A percentile compares a stretch with the other conserved stretches of the same genome.
These are phyloP conservation scores for Onychostruthus taczanowskii DNA, from an alignment of 2,113 vertebrate species.

Conservation along the genomic window DNA sequence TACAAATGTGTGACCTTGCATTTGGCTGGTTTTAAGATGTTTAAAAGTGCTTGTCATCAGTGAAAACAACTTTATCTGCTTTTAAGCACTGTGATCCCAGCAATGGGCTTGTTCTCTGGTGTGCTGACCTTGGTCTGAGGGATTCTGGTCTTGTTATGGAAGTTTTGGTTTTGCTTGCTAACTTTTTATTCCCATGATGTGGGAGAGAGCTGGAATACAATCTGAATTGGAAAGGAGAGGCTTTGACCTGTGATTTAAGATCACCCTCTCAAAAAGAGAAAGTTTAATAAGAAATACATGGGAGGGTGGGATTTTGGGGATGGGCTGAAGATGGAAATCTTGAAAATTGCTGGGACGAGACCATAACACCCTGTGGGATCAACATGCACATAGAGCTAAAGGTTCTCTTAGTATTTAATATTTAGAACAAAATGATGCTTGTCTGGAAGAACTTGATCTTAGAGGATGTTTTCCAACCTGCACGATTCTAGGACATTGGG, in stretches of 20 bases:
- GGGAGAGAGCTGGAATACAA: not conserved
- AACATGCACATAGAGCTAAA: not conserved
- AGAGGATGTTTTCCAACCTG: not conserved
- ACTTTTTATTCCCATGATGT: not conserved
- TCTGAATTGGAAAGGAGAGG: not conserved
- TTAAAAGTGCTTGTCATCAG: not conserved
- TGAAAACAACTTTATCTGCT: not conserved
- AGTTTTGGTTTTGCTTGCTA: not conserved
- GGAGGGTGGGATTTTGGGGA: not conserved
- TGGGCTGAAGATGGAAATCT: not conserved
- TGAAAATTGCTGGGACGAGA: not conserved
- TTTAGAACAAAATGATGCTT: not conserved
- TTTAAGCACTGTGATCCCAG: not conserved
- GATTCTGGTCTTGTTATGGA: not conserved
- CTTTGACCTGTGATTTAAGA: not conserved
- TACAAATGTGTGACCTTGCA: not conserved
- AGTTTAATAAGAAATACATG: not conserved
- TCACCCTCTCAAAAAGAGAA: not conserved
- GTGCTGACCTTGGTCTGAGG: not conserved
- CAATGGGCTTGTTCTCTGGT: fast-evolving
- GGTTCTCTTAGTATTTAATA: not conserved
- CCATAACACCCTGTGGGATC: not conserved
- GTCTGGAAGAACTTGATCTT: not conserved
- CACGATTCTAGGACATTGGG: not conserved
- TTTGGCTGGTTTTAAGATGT: not conserved